phyloP scores from a whole-genome alignment of 2,797 vertebrate species.

The Ispidina picta region DNA sequence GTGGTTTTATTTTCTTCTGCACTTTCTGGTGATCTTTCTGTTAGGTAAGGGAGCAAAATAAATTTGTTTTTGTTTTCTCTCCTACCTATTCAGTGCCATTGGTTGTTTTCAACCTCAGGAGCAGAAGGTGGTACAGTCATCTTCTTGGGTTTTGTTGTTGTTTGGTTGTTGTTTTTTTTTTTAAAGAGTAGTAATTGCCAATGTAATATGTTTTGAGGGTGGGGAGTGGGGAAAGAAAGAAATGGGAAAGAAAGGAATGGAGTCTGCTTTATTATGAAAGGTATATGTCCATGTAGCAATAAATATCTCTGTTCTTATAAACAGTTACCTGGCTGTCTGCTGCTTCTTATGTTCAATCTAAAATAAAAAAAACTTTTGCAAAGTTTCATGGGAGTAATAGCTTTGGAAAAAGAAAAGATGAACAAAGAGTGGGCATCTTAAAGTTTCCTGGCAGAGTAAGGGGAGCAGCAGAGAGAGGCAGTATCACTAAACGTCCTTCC shows the following conservation, averaged over 20 bases:
- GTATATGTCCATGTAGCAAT: neutral
- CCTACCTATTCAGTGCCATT: neutral
- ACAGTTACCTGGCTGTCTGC: neutral
- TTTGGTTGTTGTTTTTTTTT: neutral
- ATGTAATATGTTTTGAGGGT: neutral
- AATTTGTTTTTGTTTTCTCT: neutral
- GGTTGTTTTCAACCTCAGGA: neutral
- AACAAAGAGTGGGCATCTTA: neutral
- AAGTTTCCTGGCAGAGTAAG: neutral
- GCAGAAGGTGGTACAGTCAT: neutral
- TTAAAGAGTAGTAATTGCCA: neutral
- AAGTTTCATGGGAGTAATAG: neutral
- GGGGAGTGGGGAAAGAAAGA: fast-evolving
- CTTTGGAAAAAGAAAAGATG: neutral
- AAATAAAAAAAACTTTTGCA: neutral
- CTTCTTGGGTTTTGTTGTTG: neutral
- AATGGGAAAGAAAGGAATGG: neutral
- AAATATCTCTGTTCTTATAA: neutral
- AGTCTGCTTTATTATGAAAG: neutral
- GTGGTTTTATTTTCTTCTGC: neutral
- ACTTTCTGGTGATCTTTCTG: neutral
- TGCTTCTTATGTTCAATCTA: neutral
- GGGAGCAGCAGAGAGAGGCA: neutral
- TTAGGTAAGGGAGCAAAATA: neutral
- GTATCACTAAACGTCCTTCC: neutral